Evolutionary conservation across 1,140 invertebrate genomes (phyloP), one percentile per base, ranked within the genome.

Genomic region (Drosophila mayri): DNA sequence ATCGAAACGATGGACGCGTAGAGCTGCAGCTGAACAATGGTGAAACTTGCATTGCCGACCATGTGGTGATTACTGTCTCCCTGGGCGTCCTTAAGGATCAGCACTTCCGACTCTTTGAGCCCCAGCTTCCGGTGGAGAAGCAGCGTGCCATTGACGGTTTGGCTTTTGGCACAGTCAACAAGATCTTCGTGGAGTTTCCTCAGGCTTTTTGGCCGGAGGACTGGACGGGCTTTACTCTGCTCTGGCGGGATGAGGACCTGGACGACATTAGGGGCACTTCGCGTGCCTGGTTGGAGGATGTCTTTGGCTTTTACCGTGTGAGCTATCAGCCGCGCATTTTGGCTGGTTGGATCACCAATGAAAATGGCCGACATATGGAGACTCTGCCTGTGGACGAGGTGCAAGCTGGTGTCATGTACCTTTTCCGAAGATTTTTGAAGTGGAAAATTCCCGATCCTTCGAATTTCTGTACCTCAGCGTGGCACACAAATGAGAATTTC

Each of bases 161-260:
- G 25, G 95, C 95, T 12, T 95, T 96, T 75, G 96, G 96, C 22
- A 95, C 95, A 0, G 94, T 97, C 1, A 95, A 97, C 87, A 97
- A 97, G 93, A 95, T 98, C 43, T 97, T 96, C 79, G 88, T 97
- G 16, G 94, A 95, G 88, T 97, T 96, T 76, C 92, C 94, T 0
- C 81, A 94, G 41, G 93, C 93, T 37, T 97, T 96, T 95, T 97
- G 96, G 96, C 94, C 94, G 0, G 92, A 94, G 41, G 90, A 93
- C 60, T 92, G 79, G 59, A 92, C 91, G 65, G 93, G 92, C 30
- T 95, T 93, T 71, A 93, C 91, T 28, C 86, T 95, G 43, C 61
- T 95, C 22, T 95, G 95, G 95, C 92, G 91, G 1, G 87, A 94
- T 37, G 86, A 94, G 58, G 94, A 95, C 70, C 43, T 96, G 94